Evolutionary conservation across 2,888 invertebrate genomes (phyloP), one percentile per base, ranked within the genome.

Genomic region (Tenodera sinensis): DNA sequence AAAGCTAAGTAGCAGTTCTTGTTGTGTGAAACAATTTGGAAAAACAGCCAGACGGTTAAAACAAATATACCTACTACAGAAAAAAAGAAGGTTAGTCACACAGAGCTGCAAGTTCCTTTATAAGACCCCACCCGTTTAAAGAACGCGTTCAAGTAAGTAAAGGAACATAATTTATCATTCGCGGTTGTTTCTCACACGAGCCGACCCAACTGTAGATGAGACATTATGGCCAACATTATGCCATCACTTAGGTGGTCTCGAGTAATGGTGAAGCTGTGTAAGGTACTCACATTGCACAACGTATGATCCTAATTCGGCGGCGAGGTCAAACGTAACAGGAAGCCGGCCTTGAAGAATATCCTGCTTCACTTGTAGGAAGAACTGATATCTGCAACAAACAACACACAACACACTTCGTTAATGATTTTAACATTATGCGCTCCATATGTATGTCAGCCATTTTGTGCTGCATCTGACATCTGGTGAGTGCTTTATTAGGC

Each of bases 321-420:
- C 97, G 91, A 98, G 95, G 92, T 99, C 98, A 93, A 97, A 98
- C 91, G 97, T 96, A 90, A 98, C 97, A 12, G 98, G 98, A 92
- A 99, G 94, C 91, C 99, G 96, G 90, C 98, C 98, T 93, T 99
- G 98, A 88, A 98, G 95, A 92, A 99, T 97, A 93, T 99, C 99
- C 94, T 98, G 98, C 94, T 99, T 98, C 92, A 99, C 96, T 95
- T 99, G 99, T 92, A 99, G 95, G 94, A 98, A 99, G 94, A 99
- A 97, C 94, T 99, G 98, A 94, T 99, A 99, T 95, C 99, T 98
- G 94, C 34, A 93, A 93, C 91, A 92, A 91, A 91, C 91, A 92
- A 83, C n/a, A n/a, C n/a, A 15, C 25, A 83, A 90, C 81, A 91
- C n/a, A 85, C 82, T 88, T 84, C n/a, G 81, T 14, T 54, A 47